Evolutionary conservation across 2,888 invertebrate species (phyloP), one percentile per base, ranked within the genome.

Genomic region (Apamea sordens): DNA sequence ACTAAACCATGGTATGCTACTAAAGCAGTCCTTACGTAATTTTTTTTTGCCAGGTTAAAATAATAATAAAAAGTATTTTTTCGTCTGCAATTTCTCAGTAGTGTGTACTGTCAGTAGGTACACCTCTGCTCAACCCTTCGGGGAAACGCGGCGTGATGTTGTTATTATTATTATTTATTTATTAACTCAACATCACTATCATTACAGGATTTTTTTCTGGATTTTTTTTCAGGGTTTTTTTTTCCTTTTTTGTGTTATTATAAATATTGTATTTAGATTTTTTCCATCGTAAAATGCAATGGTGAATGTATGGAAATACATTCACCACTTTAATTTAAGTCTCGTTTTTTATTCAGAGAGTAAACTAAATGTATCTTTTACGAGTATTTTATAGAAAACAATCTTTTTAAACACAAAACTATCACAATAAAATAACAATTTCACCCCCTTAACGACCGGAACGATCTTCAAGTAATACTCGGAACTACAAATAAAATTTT

Each of bases 401-500:
- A 82, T 32, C 63, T 59, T 77, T 32, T 24, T 15, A 8, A n/a
- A 47, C 15, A 32, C 15, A 53, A 53, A 76, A 65, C 50, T 21
- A n/a, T 24, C 1, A 28, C 32, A 50, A 64, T 78, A 64, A 78
- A 53, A 73, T 50, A 73, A 59, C n/a, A 18, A 72, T 72, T 64
- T 64, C 63, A 50, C 2, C 32, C 41, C 82, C 59, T 50, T 67
- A 82, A 82, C 81, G 56, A 59, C 32, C 36, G 15, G 28, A 77
- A 77, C 13, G 21, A 77, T 77, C 28, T 61, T 47, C 44, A 53
- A 75, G 69, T 64, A 69, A 75, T 63, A 75, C 56, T 32, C 24
- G 63, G 10, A 86, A 76, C 59, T 70, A 69, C 76, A 84, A 77
- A 81, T 77, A 84, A 53, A 77, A 68, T 71, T 79, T 76, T 44